Conservation (phyloP, 2,888 invertebrate species). For the Xanthia togata region DNA sequence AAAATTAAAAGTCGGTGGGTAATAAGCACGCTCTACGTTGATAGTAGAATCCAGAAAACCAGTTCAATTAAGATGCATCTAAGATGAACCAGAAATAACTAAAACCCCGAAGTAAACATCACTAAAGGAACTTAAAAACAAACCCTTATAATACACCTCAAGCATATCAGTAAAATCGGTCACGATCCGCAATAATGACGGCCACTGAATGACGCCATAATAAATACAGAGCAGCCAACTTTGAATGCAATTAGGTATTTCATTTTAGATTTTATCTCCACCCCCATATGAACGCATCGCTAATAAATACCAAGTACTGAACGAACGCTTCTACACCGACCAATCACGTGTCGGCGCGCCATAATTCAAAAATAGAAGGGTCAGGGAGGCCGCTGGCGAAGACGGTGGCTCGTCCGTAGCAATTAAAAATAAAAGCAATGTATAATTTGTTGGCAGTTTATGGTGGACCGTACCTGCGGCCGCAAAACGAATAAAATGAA, state of each 20-base stretch:
- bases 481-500: slow-evolving; percentile 81
- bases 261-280: slow-evolving; percentile 77
- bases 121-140: slow-evolving; percentile 15
- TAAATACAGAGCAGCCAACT: slow-evolving; percentile 58
- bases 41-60: background rate
- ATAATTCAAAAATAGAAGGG: slow-evolving; percentile 88
- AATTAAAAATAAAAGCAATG: slow-evolving; percentile 89
- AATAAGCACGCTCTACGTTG: too few species aligned
- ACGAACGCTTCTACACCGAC: slow-evolving; percentile 73
- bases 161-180: slow-evolving; percentile 49
- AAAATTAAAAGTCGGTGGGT: background rate
- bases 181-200: slow-evolving; percentile 61
- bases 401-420: slow-evolving; percentile 86
- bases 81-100: background rate
- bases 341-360: slow-evolving; percentile 87
- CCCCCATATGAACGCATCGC: slow-evolving; percentile 72
- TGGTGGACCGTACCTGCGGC: slow-evolving; percentile 78
- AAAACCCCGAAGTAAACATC: background rate
- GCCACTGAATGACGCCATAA: slow-evolving; percentile 52
- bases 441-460: slow-evolving; percentile 89
- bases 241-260: slow-evolving; percentile 68
- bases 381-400: slow-evolving; percentile 82
- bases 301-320: slow-evolving; percentile 67
- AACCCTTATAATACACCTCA: slow-evolving; percentile 26
- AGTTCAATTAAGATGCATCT: background rate